Conservation (phyloP, 2,113 vertebrate genomes). For the Forbesichthys agassizii region DNA sequence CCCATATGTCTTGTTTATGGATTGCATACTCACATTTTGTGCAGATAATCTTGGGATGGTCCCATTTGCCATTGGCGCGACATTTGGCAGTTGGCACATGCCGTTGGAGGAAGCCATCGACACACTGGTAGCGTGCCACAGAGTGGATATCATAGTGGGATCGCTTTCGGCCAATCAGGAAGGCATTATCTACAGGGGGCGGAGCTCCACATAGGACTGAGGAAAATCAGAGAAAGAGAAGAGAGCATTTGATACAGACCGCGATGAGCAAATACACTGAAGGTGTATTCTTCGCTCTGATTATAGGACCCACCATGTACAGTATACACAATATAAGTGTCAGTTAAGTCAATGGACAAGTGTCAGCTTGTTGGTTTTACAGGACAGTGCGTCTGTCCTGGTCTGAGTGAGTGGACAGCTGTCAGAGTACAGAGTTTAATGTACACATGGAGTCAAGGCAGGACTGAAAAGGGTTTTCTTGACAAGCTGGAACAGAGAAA, state of each 20-base stretch:
- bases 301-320: not conserved
- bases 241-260: not conserved
- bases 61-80: conserved; percentile 91
- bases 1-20: not conserved
- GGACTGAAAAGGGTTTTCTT: conserved; percentile 30
- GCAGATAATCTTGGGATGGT: conserved; percentile 90
- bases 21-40: conserved; percentile 86
- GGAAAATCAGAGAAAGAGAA: not conserved
- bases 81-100: conserved; percentile 89
- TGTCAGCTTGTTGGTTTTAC: conserved; percentile 27
- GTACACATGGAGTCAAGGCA: conserved; percentile 25
- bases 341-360: not conserved
- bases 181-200: conserved; percentile 85
- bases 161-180: conserved; percentile 82
- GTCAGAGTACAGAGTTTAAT: conserved; percentile 28
- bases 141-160: conserved; percentile 91
- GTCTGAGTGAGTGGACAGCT: conserved; percentile 31
- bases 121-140: conserved; percentile 89
- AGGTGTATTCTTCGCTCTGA: not conserved
- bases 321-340: not conserved
- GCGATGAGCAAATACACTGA: not conserved
- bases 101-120: conserved; percentile 86
- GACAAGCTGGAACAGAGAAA: conserved; percentile 27
- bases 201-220: conserved; percentile 90
- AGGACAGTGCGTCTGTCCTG: conserved; percentile 28